These are phyloP conservation scores for Caloenas nicobarica DNA, from an alignment of 2,113 vertebrate species.

Conservation along the genomic window DNA sequence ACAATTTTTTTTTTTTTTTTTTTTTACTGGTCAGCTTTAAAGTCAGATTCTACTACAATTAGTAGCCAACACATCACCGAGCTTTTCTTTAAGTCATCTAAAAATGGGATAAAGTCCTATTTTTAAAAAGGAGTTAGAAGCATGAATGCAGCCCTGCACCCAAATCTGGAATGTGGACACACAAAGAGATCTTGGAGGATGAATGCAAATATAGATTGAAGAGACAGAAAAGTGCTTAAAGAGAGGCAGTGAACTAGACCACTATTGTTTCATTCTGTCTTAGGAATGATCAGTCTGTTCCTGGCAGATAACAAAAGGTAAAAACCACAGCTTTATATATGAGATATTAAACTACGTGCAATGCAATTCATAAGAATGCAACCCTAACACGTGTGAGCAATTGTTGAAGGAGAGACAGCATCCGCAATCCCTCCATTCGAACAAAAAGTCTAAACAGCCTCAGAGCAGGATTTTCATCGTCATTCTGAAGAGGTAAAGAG, in stretches of 20 bases:
- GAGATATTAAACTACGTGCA: background rate
- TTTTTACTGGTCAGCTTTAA: background rate
- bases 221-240: background rate
- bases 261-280: background rate
- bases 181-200: background rate
- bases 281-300: background rate
- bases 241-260: background rate
- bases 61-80: background rate
- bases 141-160: background rate
- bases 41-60: background rate
- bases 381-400: background rate
- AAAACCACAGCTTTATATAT: background rate
- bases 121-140: background rate
- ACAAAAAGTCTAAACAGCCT: background rate
- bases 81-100: background rate
- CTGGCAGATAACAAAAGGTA: background rate
- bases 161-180: background rate
- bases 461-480: background rate
- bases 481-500: background rate
- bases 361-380: background rate
- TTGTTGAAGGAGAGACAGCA: background rate
- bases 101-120: background rate
- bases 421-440: background rate
- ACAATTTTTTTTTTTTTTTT: background rate
- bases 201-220: background rate